Conservation (phyloP, 92 coral and sea anemone species). For the Siderastrea siderea region DNA sequence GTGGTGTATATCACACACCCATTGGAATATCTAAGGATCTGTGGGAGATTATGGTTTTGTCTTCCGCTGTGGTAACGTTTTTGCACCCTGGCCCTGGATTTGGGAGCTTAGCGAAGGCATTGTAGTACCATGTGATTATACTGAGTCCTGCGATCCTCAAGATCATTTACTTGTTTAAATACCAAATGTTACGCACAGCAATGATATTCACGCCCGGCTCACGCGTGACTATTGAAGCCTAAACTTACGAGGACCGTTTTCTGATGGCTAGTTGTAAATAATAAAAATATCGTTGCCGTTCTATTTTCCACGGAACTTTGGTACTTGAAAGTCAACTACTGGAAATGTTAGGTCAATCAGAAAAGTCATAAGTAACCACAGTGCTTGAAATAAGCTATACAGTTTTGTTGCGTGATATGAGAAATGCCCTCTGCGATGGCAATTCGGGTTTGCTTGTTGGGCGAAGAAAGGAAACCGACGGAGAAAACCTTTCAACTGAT, state of each 20-base stretch:
- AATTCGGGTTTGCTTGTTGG: constrained; percentile 46
- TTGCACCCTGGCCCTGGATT: constrained; percentile 45
- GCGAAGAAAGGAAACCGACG: constrained; percentile 33
- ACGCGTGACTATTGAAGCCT: constrained; percentile 34
- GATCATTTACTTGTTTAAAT: constrained; percentile 33
- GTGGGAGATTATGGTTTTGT: no score
- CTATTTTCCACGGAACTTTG: neutral
- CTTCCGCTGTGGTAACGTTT: no score
- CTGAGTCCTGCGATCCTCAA: constrained; percentile 43
- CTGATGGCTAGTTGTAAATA: constrained; percentile 5
- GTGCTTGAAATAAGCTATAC: constrained; percentile 42
- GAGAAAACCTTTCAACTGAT: constrained; percentile 52
- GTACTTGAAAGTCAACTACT: constrained; percentile 12
- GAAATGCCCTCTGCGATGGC: constrained; percentile 44
- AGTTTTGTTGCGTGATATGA: constrained; percentile 34
- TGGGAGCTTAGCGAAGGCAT: constrained; percentile 54
- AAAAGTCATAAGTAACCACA: constrained; percentile 32
- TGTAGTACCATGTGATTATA: constrained; percentile 40
- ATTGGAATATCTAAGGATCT: no score
- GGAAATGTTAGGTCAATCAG: neutral
- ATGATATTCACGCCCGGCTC: constrained; percentile 41
- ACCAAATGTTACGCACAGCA: constrained; percentile 40
- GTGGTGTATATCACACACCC: no score
- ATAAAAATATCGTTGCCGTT: constrained; percentile 28
- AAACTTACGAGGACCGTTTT: constrained; percentile 8